Conservation (phyloP, 2,888 invertebrate genomes). For the Trachelus iudaicus region DNA sequence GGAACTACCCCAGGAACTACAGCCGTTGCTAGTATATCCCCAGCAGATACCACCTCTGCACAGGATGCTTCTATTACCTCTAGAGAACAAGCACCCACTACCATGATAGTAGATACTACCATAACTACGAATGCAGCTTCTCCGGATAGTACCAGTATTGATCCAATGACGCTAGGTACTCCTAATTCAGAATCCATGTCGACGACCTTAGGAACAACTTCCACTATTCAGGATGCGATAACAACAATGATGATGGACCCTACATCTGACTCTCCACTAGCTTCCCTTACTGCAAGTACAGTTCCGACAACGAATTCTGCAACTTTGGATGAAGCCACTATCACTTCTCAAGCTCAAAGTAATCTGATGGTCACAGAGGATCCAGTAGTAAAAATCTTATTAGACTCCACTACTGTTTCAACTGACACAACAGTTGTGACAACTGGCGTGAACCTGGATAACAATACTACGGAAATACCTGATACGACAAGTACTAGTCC, state of each 20-base stretch:
- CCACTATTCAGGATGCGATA: background rate
- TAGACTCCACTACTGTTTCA: slow-evolving; percentile 6
- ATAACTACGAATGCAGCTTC: slow-evolving; percentile 14
- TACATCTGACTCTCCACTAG: background rate
- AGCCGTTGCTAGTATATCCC: background rate
- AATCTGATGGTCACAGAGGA: slow-evolving; percentile 27
- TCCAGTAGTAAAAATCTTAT: background rate
- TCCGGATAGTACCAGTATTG: background rate
- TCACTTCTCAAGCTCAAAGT: slow-evolving; percentile 11
- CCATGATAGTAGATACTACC: slow-evolving; percentile 19
- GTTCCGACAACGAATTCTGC: slow-evolving; percentile 16
- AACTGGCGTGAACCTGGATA: slow-evolving; percentile 38
- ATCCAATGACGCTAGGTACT: background rate
- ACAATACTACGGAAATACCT: slow-evolving; percentile 23
- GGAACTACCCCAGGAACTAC: background rate
- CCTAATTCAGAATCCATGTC: background rate
- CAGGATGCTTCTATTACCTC: background rate
- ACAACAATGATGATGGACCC: slow-evolving; percentile 5
- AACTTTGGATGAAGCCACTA: slow-evolving; percentile 38
- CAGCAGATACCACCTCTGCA: background rate
- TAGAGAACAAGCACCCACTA: background rate
- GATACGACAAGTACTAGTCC: slow-evolving; percentile 39
- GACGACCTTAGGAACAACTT: background rate
- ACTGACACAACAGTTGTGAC: slow-evolving; percentile 21
- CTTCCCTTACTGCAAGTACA: background rate